These are phyloP conservation scores for Drosophila kepulauana DNA, from an alignment of 1,140 invertebrate genomes.

Conservation along the genomic window DNA sequence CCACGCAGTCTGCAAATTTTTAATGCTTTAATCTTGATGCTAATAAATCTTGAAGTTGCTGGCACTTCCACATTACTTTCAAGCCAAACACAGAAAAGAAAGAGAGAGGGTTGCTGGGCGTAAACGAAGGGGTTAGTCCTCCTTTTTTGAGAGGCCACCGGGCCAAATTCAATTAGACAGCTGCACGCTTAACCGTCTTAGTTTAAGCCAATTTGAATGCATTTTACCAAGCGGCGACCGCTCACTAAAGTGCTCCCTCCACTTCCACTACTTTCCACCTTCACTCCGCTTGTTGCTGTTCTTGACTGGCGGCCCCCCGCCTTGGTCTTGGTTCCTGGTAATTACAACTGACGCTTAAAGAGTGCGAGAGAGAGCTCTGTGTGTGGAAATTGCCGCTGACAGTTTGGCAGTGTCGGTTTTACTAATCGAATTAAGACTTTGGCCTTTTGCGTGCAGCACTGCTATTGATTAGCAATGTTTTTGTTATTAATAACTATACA, in stretches of 20 bases:
- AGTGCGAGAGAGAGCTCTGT: conserved; percentile 19
- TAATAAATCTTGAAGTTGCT: conserved; percentile 85
- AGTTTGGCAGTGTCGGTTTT: conserved; percentile 52
- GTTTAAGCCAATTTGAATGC: conserved; percentile 84
- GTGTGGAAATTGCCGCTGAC: conserved; percentile 57
- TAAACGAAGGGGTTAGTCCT: conserved; percentile 5
- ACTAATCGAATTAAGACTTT: conserved; percentile 70
- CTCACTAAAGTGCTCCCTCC: conserved; percentile 22
- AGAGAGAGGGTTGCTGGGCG: neutral
- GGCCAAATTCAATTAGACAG: conserved; percentile 80
- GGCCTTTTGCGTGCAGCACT: conserved; percentile 51
- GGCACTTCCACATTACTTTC: conserved; percentile 78
- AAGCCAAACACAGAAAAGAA: conserved; percentile 18
- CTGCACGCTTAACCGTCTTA: conserved; percentile 82
- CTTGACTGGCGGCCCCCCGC: neutral
- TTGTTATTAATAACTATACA: conserved; percentile 29
- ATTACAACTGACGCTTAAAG: conserved; percentile 66
- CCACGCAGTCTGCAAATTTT: conserved; percentile 77
- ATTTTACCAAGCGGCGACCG: conserved; percentile 46
- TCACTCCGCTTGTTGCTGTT: conserved; percentile 2
- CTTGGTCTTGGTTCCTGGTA: conserved; percentile 32
- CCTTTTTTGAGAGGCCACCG: neutral
- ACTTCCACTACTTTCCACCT: neutral
- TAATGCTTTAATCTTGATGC: conserved; percentile 85
- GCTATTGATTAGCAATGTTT: conserved; percentile 62